Evolutionary conservation across 1,140 invertebrate species (phyloP).

Genomic region (Cydia splendana): DNA sequence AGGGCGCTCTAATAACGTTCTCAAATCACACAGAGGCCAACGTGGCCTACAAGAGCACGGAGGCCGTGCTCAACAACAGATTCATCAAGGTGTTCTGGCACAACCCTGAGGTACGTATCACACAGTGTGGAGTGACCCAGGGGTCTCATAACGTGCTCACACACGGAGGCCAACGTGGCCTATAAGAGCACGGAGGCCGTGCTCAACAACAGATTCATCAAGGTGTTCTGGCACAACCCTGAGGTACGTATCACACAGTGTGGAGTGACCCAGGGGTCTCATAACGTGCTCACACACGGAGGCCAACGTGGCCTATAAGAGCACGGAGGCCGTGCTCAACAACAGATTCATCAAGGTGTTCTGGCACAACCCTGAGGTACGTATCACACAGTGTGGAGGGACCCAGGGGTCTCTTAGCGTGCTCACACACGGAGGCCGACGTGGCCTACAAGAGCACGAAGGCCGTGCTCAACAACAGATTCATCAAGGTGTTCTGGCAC

Average conservation of each 20-base stretch:
- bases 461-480: slow-evolving; percentile 97
- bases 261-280: too few relatives aligned
- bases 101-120: slow-evolving; percentile 78
- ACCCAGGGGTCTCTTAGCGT: slow-evolving; percentile 73
- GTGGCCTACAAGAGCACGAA: slow-evolving; percentile 96
- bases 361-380: slow-evolving; percentile 86
- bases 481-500: slow-evolving; percentile 92
- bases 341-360: slow-evolving; percentile 94
- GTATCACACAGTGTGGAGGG: slow-evolving; percentile 7
- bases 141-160: slow-evolving; percentile 84
- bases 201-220: slow-evolving; percentile 95
- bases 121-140: too few relatives aligned
- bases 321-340: slow-evolving; percentile 97
- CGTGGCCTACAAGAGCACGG: slow-evolving; percentile 95
- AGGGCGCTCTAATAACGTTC: slow-evolving; percentile 96
- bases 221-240: slow-evolving; percentile 90
- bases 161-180: slow-evolving; percentile 94
- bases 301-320: slow-evolving; percentile 95
- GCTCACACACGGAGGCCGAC: slow-evolving; percentile 94
- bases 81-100: slow-evolving; percentile 93
- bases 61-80: slow-evolving; percentile 97
- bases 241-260: slow-evolving; percentile 56
- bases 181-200: slow-evolving; percentile 97
- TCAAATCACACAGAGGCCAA: slow-evolving; percentile 93
- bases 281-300: slow-evolving; percentile 91